phyloP scores from a whole-genome alignment of 1,140 invertebrate genomes.

The Parapsyche elsis region DNA sequence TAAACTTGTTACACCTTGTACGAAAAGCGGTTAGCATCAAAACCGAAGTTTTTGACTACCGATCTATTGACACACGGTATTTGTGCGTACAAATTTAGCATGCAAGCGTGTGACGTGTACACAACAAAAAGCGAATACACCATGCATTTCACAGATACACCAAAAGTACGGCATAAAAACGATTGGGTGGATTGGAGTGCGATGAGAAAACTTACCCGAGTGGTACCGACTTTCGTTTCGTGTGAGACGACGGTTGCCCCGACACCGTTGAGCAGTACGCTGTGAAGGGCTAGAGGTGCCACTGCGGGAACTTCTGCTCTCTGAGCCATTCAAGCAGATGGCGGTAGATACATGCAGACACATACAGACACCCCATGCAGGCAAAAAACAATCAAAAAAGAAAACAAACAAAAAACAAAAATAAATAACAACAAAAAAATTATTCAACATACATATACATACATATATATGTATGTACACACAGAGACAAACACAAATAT shows the following conservation, averaged over 20 bases:
- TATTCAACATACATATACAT: not conserved
- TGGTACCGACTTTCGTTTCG: constrained; percentile 96
- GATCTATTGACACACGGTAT: too few species aligned
- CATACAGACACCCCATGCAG: constrained; percentile 52
- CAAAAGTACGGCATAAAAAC: too few species aligned
- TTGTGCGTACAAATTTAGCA: too few species aligned
- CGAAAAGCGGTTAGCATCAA: too few species aligned
- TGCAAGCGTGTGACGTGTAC: too few species aligned
- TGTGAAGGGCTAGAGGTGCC: constrained; percentile 64
- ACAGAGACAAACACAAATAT: too few species aligned
- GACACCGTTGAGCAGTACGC: constrained; percentile 73
- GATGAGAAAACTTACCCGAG: constrained; percentile 80
- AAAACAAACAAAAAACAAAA: constrained; percentile 56
- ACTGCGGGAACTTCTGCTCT: constrained; percentile 45
- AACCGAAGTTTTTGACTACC: too few species aligned
- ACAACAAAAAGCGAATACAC: too few species aligned
- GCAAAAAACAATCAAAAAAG: constrained; percentile 56
- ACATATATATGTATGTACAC: not conserved
- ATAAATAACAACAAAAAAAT: constrained; percentile 42
- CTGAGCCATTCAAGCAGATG: constrained; percentile 38
- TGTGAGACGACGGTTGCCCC: constrained; percentile 88
- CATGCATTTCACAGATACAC: too few species aligned
- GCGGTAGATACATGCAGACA: constrained; percentile 37
- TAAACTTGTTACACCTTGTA: too few species aligned
- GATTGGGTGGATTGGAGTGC: too few species aligned